Percentiles rank a stretch among this genome's conserved stretches.
Evolutionary conservation across 2,797 vertebrate genomes (phyloP).

Genomic region (Taeniopygia guttata): DNA sequence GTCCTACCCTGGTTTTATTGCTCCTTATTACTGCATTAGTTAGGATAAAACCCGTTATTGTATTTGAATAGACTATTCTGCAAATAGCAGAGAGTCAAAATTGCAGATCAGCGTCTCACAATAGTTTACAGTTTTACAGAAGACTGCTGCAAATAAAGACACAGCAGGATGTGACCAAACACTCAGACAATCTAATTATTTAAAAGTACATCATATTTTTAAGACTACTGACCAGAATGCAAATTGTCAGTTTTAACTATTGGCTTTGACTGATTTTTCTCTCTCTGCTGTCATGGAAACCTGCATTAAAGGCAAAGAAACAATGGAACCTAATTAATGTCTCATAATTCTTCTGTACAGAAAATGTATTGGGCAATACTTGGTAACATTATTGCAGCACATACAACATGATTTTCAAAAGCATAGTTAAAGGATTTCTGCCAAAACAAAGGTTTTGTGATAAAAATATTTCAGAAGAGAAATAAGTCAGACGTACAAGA

Average conservation of each 20-base stretch:
- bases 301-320: not conserved
- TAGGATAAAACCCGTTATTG: not conserved
- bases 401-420: not conserved
- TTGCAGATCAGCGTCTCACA: not conserved
- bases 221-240: not conserved
- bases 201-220: not conserved
- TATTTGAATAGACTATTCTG: not conserved
- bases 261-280: not conserved
- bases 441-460: not conserved
- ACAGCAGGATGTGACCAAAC: not conserved
- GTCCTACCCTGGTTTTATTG: not conserved
- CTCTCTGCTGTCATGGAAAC: not conserved
- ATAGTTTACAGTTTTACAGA: not conserved
- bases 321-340: not conserved
- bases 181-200: constrained; percentile 10
- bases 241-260: not conserved
- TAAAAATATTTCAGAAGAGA: not conserved
- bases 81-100: not conserved
- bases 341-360: not conserved
- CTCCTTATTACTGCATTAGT: not conserved
- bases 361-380: not conserved
- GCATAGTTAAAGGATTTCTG: not conserved
- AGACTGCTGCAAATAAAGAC: not conserved
- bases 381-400: not conserved
- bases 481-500: not conserved